Evolutionary conservation across 2,797 vertebrate genomes (phyloP).

Genomic region (Simalia tracyae): DNA sequence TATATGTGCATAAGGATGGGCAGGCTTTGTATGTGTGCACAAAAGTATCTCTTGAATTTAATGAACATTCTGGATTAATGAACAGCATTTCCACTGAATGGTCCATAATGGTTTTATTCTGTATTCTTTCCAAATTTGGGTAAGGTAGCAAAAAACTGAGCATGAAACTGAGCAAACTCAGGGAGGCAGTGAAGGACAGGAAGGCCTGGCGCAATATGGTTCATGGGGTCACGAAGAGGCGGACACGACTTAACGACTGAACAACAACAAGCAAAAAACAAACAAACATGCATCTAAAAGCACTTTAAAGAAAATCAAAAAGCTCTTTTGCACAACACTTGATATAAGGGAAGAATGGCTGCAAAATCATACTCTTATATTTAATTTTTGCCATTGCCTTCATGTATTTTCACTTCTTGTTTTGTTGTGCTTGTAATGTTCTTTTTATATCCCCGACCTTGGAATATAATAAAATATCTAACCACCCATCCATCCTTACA

Average conservation of each 20-base stretch:
- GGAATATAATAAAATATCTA: background rate
- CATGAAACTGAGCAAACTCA: no score
- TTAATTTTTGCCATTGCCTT: background rate
- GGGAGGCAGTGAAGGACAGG: no score
- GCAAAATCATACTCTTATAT: background rate
- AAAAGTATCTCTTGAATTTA: no score
- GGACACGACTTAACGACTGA: no score
- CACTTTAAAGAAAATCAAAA: background rate
- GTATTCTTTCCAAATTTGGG: conserved; percentile 7
- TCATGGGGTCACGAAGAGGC: no score
- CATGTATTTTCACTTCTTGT: background rate
- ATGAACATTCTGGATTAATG: no score
- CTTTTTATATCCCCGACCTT: background rate
- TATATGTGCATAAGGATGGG: no score
- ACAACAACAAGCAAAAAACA: background rate
- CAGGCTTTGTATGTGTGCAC: no score
- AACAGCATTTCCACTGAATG: no score
- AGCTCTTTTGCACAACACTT: background rate
- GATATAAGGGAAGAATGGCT: background rate
- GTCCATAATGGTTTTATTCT: background rate
- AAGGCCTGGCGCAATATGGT: no score
- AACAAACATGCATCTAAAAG: background rate
- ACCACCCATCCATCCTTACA: background rate
- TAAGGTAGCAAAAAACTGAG: background rate
- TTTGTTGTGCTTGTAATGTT: background rate